phyloP scores from a whole-genome alignment of 2,113 vertebrate genomes.

The Dunckerocampus dactyliophorus region DNA sequence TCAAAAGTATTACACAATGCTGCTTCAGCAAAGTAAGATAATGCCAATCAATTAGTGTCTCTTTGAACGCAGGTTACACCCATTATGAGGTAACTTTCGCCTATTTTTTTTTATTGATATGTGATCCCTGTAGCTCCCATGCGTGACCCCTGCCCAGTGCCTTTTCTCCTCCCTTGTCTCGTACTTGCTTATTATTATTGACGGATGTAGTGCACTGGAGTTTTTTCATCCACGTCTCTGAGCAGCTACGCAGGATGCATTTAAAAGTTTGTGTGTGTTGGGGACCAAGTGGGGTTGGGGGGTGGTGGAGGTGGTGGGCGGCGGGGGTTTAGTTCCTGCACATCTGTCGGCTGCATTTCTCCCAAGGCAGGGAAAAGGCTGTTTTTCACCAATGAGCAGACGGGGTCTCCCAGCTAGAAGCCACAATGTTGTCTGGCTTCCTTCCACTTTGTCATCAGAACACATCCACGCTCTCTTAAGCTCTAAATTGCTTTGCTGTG shows the following conservation, averaged over 20 bases:
- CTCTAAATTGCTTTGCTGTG: background rate
- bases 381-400: conserved; percentile 68
- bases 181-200: conserved; percentile 63
- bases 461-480: conserved; percentile 37
- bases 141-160: conserved; percentile 16
- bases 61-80: conserved; percentile 19
- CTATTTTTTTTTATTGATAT: conserved; percentile 53
- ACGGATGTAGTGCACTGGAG: conserved; percentile 75
- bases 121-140: conserved; percentile 39
- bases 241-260: conserved; percentile 61
- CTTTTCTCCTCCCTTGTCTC: conserved; percentile 44
- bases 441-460: conserved; percentile 62
- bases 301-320: conserved; percentile 1
- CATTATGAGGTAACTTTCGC: conserved; percentile 59
- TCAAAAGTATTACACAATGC: too few species aligned
- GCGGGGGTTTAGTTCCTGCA: conserved; percentile 67
- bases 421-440: conserved; percentile 55
- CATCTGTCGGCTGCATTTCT: conserved; percentile 74
- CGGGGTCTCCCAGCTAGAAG: conserved; percentile 62
- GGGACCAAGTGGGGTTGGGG: background rate
- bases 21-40: too few species aligned
- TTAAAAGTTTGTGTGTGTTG: conserved; percentile 21
- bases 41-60: conserved; percentile 16
- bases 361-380: conserved; percentile 52
- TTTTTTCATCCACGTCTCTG: conserved; percentile 65